These are phyloP conservation scores for Hybos culiciformis DNA, from an alignment of 2,888 invertebrate species.

Conservation along the genomic window DNA sequence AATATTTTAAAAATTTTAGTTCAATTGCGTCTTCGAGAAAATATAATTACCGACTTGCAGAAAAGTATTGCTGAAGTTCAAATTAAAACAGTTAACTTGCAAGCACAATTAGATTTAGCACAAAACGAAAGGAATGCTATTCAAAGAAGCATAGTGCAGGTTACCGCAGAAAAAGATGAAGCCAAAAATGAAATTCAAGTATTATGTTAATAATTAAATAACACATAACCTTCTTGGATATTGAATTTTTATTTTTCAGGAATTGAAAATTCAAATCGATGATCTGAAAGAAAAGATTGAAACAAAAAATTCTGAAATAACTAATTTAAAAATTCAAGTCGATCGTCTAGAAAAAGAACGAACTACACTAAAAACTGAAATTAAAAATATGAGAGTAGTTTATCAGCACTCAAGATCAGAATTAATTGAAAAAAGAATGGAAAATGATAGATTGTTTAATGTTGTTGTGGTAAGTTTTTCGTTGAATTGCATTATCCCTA, in stretches of 20 bases:
- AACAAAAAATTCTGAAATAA: constrained; percentile 57
- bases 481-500: background rate
- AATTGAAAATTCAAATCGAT: constrained; percentile 53
- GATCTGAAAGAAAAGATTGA: constrained; percentile 69
- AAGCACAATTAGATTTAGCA: constrained; percentile 59
- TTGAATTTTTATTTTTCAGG: constrained; percentile 23
- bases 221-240: background rate
- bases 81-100: constrained; percentile 27
- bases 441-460: constrained; percentile 45
- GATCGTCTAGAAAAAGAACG: constrained; percentile 57
- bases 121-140: constrained; percentile 62
- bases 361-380: constrained; percentile 45
- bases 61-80: constrained; percentile 29
- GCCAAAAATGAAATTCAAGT: constrained; percentile 42
- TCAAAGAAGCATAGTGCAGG: constrained; percentile 55
- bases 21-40: constrained; percentile 30
- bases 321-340: constrained; percentile 52
- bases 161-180: constrained; percentile 53
- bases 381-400: constrained; percentile 26
- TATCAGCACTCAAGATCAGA: constrained; percentile 33
- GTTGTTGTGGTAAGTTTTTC: constrained; percentile 41
- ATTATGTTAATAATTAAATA: background rate
- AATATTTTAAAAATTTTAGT: constrained; percentile 16
- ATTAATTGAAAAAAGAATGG: constrained; percentile 29
- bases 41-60: constrained; percentile 30